Conservation (phyloP, 2,888 invertebrate genomes). For the Lasioglossum zephyrum region DNA sequence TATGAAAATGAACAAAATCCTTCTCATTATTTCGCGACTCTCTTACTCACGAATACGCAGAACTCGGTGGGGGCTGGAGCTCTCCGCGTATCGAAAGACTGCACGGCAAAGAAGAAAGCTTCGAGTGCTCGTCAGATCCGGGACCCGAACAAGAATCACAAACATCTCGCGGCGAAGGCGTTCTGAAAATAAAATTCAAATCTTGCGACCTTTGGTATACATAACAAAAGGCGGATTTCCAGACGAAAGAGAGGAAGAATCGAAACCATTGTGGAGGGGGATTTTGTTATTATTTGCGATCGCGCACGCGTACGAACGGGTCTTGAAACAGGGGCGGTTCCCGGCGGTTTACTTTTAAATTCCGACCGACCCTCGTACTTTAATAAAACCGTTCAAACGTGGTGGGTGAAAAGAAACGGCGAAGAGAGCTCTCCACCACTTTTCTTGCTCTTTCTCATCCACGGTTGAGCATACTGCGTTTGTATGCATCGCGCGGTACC, state of each 20-base stretch:
- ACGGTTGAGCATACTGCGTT: neutral
- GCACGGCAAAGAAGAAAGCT: neutral
- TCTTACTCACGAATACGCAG: neutral
- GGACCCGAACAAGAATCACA: neutral
- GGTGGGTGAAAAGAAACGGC: slow-evolving; percentile 18
- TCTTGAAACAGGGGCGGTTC: slow-evolving; percentile 24
- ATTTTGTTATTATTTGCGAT: neutral
- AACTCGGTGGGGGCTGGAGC: neutral
- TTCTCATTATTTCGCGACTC: neutral
- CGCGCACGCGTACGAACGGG: neutral
- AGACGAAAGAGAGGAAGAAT: neutral
- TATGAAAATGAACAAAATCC: neutral
- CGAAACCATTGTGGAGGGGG: neutral
- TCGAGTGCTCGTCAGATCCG: neutral
- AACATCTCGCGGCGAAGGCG: neutral
- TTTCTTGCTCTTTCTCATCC: neutral
- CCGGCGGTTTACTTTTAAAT: slow-evolving; percentile 81
- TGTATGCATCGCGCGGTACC: neutral
- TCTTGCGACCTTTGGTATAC: neutral
- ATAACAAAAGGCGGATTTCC: neutral
- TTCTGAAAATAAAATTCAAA: neutral
- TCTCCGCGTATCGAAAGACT: neutral
- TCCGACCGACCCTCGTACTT: slow-evolving; percentile 75
- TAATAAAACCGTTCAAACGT: slow-evolving; percentile 80
- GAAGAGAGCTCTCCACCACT: neutral